Conservation (phyloP, 2,113 vertebrate genomes). For the Chamaetylas fuelleborni region DNA sequence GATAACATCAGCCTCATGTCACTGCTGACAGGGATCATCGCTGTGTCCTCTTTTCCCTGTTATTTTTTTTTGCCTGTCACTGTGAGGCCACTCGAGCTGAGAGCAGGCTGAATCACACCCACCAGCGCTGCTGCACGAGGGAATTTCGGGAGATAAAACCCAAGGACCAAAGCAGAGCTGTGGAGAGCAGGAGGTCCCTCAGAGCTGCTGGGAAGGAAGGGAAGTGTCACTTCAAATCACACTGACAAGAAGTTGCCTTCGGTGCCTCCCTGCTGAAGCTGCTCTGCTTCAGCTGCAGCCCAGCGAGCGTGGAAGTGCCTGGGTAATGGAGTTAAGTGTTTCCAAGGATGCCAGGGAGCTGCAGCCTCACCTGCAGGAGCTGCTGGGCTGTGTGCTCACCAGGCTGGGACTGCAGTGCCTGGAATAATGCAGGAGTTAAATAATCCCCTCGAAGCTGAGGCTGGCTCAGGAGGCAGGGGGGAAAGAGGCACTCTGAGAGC, state of each 20-base stretch:
- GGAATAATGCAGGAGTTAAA: neutral
- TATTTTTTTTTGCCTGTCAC: neutral
- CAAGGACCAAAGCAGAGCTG: neutral
- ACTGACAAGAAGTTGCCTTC: neutral
- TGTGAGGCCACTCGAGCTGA: neutral
- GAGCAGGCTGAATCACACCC: neutral
- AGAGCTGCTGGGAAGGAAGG: neutral
- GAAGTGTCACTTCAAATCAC: neutral
- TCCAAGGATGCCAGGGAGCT: neutral
- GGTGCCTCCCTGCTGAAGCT: neutral
- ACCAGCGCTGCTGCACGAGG: neutral
- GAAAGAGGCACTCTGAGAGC: neutral
- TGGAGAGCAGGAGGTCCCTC: neutral
- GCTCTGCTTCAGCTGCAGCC: neutral
- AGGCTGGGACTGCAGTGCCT: fast-evolving
- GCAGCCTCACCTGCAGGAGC: neutral
- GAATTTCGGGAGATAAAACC: neutral
- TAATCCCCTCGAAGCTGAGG: neutral
- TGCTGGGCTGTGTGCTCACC: neutral
- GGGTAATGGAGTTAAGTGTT: neutral
- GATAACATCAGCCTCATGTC: neutral
- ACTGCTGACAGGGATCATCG: neutral
- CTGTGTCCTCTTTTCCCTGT: neutral
- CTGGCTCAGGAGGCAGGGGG: neutral
- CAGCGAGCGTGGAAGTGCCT: neutral